These are phyloP conservation scores for Brenthis daphne DNA, from an alignment of 2,888 invertebrate species.

Conservation along the genomic window DNA sequence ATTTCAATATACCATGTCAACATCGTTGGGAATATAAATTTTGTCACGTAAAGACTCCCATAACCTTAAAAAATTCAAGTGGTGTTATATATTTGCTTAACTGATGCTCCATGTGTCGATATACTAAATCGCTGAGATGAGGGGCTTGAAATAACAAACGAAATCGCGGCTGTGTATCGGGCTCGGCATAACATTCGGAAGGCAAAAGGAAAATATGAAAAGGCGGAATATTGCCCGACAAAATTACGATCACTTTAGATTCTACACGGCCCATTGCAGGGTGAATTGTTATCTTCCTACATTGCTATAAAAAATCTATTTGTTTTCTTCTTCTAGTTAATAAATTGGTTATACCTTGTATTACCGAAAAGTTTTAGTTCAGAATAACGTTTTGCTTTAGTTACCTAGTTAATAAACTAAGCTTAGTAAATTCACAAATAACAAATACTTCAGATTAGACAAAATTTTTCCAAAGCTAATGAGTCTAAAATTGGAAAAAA, in stretches of 20 bases:
- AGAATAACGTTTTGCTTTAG: not conserved
- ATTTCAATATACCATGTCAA: constrained; percentile 11
- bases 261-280: constrained; percentile 75
- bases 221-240: constrained; percentile 78
- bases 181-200: constrained; percentile 72
- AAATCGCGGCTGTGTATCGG: constrained; percentile 76
- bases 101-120: constrained; percentile 62
- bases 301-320: constrained; percentile 77
- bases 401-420: not conserved
- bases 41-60: constrained; percentile 25
- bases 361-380: constrained; percentile 24
- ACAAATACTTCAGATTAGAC: no score
- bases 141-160: constrained; percentile 77
- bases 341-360: constrained; percentile 31
- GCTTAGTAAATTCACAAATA: no score
- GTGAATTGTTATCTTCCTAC: constrained; percentile 78
- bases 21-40: constrained; percentile 21
- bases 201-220: constrained; percentile 79
- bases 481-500: no score
- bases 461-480: no score
- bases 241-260: constrained; percentile 81
- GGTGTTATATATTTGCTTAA: constrained; percentile 34
- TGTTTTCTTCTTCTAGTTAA: constrained; percentile 58
- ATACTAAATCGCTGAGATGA: constrained; percentile 70
- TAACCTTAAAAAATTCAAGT: constrained; percentile 27